phyloP scores from a whole-genome alignment of 2,797 vertebrate genomes.

The Ctenopoma multispine region DNA sequence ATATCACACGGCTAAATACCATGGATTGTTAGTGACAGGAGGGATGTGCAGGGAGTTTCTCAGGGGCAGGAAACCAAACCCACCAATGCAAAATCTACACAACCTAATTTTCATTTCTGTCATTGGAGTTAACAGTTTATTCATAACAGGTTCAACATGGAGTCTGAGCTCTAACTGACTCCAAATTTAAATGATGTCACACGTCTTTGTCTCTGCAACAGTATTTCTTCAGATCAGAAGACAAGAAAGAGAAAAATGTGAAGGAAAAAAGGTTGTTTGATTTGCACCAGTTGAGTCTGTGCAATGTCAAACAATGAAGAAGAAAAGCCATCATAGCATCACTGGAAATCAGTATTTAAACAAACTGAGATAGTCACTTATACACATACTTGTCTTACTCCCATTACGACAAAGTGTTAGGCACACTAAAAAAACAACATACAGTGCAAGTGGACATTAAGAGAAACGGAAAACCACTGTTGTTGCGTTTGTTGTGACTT shows the following conservation, averaged over 20 bases:
- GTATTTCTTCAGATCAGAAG: too few species aligned
- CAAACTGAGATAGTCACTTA: not conserved
- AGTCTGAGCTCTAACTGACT: not conserved
- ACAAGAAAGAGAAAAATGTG: too few species aligned
- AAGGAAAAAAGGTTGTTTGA: not conserved
- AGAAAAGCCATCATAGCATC: too few species aligned
- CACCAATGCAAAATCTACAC: too few species aligned
- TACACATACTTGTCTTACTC: not conserved
- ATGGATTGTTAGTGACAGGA: too few species aligned
- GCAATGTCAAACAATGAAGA: too few species aligned
- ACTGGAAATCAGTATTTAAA: not conserved
- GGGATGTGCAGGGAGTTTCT: too few species aligned
- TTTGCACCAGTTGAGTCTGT: too few species aligned
- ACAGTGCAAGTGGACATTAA: not conserved
- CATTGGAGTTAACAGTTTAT: too few species aligned
- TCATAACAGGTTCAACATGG: not conserved
- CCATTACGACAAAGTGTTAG: not conserved
- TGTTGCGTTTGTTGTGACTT: conserved; percentile 19
- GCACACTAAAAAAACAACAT: not conserved
- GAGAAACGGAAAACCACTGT: not conserved
- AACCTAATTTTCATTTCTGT: not conserved
- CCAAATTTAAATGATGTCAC: not conserved
- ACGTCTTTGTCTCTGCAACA: too few species aligned
- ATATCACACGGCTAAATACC: too few species aligned
- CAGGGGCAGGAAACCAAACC: too few species aligned